phyloP scores from a whole-genome alignment of 2,797 vertebrate genomes.

The Danio aesculapii region DNA sequence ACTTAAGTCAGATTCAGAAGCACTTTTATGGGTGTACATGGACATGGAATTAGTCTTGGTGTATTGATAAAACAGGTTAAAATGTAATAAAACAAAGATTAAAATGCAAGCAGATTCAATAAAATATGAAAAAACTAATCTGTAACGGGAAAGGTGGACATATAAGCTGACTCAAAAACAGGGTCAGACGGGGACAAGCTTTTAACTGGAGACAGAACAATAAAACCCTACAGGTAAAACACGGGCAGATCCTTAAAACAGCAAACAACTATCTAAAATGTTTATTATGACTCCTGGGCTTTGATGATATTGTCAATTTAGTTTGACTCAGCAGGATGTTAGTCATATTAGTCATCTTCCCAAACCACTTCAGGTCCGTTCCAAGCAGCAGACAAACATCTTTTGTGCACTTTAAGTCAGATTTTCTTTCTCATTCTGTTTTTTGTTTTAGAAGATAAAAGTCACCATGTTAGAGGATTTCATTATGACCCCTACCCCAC shows the following conservation, averaged over 20 bases:
- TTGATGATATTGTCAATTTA: background rate
- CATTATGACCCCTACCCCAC: background rate
- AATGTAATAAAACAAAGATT: no score
- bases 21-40: no score
- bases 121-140: background rate
- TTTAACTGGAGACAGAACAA: background rate
- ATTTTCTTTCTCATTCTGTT: background rate
- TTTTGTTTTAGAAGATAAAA: background rate
- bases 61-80: no score
- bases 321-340: background rate
- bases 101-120: no score
- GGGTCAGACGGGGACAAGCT: background rate
- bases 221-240: background rate
- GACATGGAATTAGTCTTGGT: no score
- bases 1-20: background rate
- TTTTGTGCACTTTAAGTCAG: background rate
- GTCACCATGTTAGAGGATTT: background rate
- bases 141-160: background rate
- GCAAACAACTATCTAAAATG: background rate
- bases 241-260: background rate
- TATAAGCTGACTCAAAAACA: no score
- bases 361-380: background rate
- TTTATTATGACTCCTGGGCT: slow-evolving; percentile 27
- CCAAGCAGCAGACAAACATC: background rate
- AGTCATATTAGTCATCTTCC: slow-evolving; percentile 29